phyloP scores from a whole-genome alignment of 2,113 vertebrate species.

The Felis catus region F.catus_Fca126_mat1.0 CM031412.1:69960501-69961000 shows the following conservation, averaged over 20 bases:
- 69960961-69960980: not conserved
- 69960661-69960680: too few relatives aligned
- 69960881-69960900: not conserved
- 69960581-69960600: too few relatives aligned
- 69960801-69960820: not conserved
- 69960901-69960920: not conserved
- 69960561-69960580: too few relatives aligned
- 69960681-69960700: not conserved
- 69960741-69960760: not conserved
- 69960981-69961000: not conserved
- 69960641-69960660: too few relatives aligned
- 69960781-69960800: not conserved
- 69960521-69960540: too few relatives aligned
- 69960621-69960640: too few relatives aligned
- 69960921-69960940: not conserved
- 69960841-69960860: not conserved
- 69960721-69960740: not conserved
- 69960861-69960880: fast-evolving
- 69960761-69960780: not conserved
- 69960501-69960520: too few relatives aligned
- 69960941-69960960: not conserved
- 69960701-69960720: not conserved
- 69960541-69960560: too few relatives aligned
- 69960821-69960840: not conserved
- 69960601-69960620: too few relatives aligned